A percentile compares a stretch with the other conserved stretches of the same genome.
Conservation (phyloP, 2,888 invertebrate genomes). For the Amiota communis region DNA sequence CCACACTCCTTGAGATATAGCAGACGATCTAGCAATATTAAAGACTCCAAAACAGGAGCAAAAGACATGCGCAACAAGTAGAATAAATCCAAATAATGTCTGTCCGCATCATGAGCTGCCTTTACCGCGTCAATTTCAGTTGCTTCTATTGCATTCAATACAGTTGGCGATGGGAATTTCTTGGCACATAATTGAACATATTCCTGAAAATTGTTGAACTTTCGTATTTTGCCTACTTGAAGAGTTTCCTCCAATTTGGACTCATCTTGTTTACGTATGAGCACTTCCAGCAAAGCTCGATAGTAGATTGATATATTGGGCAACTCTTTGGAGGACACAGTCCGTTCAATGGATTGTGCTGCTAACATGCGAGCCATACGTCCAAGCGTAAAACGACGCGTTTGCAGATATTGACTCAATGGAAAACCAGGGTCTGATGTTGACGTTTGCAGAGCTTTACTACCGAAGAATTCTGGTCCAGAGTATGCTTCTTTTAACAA, state of each 20-base stretch:
- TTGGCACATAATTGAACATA: conserved; percentile 81
- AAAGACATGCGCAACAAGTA: conserved; percentile 84
- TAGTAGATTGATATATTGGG: conserved; percentile 81
- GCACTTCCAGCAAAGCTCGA: conserved; percentile 83
- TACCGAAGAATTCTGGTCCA: conserved; percentile 65
- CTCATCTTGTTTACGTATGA: conserved; percentile 73
- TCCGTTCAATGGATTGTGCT: conserved; percentile 86
- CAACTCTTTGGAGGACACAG: conserved; percentile 75
- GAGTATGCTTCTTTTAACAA: conserved; percentile 78
- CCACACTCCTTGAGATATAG: conserved; percentile 82
- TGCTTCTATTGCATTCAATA: conserved; percentile 70
- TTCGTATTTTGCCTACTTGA: conserved; percentile 79
- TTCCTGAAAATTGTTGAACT: conserved; percentile 78
- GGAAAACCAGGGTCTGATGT: conserved; percentile 78
- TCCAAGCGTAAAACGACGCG: conserved; percentile 76
- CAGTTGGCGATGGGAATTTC: conserved; percentile 74
- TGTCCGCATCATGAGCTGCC: conserved; percentile 71
- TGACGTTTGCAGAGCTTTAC: conserved; percentile 58
- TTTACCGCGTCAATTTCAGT: conserved; percentile 74
- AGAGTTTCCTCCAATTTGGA: conserved; percentile 71
- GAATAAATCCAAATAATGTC: conserved; percentile 81
- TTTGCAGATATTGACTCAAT: conserved; percentile 77
- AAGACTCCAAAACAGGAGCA: conserved; percentile 86
- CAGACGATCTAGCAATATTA: conserved; percentile 87
- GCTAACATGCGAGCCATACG: conserved; percentile 89